These are phyloP conservation scores for Meganola albula DNA, from an alignment of 2,888 invertebrate species.

Conservation along the genomic window DNA sequence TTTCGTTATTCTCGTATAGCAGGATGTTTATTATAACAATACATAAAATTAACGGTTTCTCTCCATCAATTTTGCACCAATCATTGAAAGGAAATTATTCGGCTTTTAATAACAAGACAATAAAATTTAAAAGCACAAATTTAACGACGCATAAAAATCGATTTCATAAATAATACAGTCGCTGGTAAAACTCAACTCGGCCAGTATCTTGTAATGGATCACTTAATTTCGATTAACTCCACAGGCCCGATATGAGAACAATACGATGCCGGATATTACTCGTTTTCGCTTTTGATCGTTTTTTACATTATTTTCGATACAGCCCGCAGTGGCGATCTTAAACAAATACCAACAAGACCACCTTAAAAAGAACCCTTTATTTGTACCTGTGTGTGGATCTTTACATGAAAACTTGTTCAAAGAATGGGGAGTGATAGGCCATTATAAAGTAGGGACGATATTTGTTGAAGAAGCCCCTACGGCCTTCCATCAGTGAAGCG, in stretches of 20 bases:
- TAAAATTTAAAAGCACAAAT: slow-evolving; percentile 25
- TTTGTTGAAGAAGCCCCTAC: slow-evolving; percentile 48
- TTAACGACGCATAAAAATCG: slow-evolving; percentile 56
- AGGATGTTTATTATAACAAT: too few relatives aligned
- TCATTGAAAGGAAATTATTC: slow-evolving; percentile 18
- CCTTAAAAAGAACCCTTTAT: slow-evolving; percentile 29
- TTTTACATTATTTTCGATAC: slow-evolving; percentile 60
- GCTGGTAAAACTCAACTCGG: slow-evolving; percentile 50
- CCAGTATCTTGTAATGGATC: slow-evolving; percentile 73
- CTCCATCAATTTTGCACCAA: not conserved
- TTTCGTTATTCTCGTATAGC: too few relatives aligned
- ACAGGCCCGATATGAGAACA: slow-evolving; percentile 56
- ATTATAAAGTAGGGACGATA: slow-evolving; percentile 28
- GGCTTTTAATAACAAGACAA: slow-evolving; percentile 21
- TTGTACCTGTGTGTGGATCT: slow-evolving; percentile 15
- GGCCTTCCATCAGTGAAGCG: slow-evolving; percentile 45
- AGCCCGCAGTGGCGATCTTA: slow-evolving; percentile 40
- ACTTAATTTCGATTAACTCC: slow-evolving; percentile 73
- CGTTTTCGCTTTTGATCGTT: slow-evolving; percentile 65
- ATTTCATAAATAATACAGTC: slow-evolving; percentile 60
- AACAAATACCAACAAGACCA: slow-evolving; percentile 49
- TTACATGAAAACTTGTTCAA: slow-evolving; percentile 14
- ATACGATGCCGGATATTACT: slow-evolving; percentile 71
- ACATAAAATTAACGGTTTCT: too few relatives aligned
- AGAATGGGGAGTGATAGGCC: slow-evolving; percentile 18